Evolutionary conservation across 2,888 invertebrate species (phyloP).

Genomic region (Homarus gammarus): DNA sequence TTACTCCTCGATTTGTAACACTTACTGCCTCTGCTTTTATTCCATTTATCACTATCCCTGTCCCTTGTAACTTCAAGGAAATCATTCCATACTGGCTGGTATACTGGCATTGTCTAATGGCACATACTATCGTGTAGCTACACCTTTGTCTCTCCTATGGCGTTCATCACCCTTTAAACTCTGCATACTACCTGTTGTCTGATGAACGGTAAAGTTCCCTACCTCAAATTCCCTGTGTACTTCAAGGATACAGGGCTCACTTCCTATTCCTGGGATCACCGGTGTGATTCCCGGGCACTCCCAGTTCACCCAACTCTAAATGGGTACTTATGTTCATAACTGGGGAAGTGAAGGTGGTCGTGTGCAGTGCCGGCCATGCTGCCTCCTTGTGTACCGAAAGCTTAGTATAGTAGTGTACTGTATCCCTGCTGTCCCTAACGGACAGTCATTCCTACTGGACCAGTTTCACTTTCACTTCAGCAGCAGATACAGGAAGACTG

Average conservation of each 20-base stretch:
- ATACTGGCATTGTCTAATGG: constrained; percentile 9
- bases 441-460: too few relatives aligned
- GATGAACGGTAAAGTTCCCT: too few relatives aligned
- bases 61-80: constrained; percentile 10
- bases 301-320: too few relatives aligned
- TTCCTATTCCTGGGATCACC: background rate
- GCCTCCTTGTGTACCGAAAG: too few relatives aligned
- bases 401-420: background rate
- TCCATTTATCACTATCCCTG: background rate
- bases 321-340: too few relatives aligned
- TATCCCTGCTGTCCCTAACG: too few relatives aligned
- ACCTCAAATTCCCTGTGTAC: constrained; percentile 1
- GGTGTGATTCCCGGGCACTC: constrained; percentile 14
- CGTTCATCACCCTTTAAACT: background rate
- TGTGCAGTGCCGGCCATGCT: too few relatives aligned
- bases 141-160: background rate
- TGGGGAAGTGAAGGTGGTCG: too few relatives aligned
- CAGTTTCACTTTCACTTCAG: too few relatives aligned
- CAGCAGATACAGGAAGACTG: too few relatives aligned
- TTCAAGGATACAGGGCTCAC: constrained; percentile 1
- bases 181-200: background rate
- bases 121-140: background rate
- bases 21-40: background rate
- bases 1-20: background rate
- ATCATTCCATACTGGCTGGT: background rate